A percentile compares a stretch with the other conserved stretches of the same genome.
These are phyloP conservation scores for Philypnodon macrostomus DNA, from an alignment of 2,797 vertebrate genomes.

Conservation along the genomic window DNA sequence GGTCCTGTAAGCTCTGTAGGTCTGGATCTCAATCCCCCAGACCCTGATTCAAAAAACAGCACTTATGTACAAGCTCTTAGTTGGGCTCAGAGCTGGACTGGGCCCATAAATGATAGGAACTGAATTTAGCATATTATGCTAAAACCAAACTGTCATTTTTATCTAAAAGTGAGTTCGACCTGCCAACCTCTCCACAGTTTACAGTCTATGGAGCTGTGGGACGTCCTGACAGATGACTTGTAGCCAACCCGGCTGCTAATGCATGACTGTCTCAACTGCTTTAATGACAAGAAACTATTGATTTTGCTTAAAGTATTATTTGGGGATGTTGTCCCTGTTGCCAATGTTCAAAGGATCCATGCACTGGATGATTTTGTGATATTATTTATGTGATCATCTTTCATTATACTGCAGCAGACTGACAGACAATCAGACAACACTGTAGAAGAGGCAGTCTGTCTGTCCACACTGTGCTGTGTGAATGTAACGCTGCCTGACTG, in stretches of 20 bases:
- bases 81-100: conserved; percentile 25
- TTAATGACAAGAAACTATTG: conserved; percentile 58
- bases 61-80: conserved; percentile 24
- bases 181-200: conserved; percentile 49
- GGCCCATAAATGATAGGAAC: conserved; percentile 23
- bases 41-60: conserved; percentile 44
- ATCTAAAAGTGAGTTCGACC: conserved; percentile 36
- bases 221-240: conserved; percentile 27
- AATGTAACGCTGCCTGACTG: too few relatives aligned
- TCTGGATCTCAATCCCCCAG: conserved; percentile 77
- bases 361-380: conserved; percentile 72
- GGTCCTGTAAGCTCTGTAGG: conserved; percentile 57
- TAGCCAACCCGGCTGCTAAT: conserved; percentile 55
- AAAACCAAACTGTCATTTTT: conserved; percentile 38
- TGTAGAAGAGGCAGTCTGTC: conserved; percentile 51
- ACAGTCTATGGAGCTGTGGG: conserved; percentile 25
- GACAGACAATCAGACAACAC: conserved; percentile 75
- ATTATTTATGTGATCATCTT: conserved; percentile 74
- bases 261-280: conserved; percentile 74
- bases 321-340: conserved; percentile 36
- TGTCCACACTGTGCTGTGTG: conserved; percentile 62
- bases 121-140: conserved; percentile 19
- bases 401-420: conserved; percentile 50
- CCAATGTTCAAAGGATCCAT: conserved; percentile 59
- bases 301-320: conserved; percentile 60